Evolutionary conservation across 2,888 invertebrate species (phyloP), one percentile per base, ranked within the genome.

Genomic region (Drosophila affinis): DNA sequence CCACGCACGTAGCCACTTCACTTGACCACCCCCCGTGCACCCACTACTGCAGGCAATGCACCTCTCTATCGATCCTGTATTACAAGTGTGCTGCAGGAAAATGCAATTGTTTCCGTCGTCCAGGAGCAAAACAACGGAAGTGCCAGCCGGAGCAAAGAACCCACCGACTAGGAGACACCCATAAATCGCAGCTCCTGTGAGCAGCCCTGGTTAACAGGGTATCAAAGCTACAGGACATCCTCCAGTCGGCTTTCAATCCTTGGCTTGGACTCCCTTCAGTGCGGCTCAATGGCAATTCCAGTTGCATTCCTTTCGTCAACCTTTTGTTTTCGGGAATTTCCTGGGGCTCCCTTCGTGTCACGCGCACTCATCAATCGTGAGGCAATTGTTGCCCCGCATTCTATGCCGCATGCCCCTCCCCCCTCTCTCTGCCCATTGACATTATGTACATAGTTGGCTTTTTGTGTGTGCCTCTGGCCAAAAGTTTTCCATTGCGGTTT

Each of bases 281-380:
- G 39, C 39, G 39, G 14, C 39, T 39, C 39, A 39, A 14, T 39
- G 39, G 39, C 39, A 2, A n/a, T 39, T 14, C 39, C 39, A 39
- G 39, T 7, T 52, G 27, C 32, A 12, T 52, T 17, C 17, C 18
- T 14, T 29, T 39, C 9, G n/a, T 18, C 14, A 21, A 54, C 1
- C 32, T 44, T 54, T 24, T 54, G 34, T 64, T 76, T 59, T 34
- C 49, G 58, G 53, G 18, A 18, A 9, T 18, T n/a, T 18, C 39
- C 61, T 69, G 49, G 60, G 53, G 21, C 47, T 52, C 12, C n/a
- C 14, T 1, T 62, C 64, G 68, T 80, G 78, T 75, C 81, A 70
- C 67, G 63, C 46, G 58, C 81, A 74, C 58, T 63, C 65, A 73
- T 52, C 62, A 58, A 51, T 62, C 54, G 60, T 39, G 24, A n/a